Evolutionary conservation across 1,140 invertebrate genomes (phyloP).

Genomic region (Microplitis demolitor): DNA sequence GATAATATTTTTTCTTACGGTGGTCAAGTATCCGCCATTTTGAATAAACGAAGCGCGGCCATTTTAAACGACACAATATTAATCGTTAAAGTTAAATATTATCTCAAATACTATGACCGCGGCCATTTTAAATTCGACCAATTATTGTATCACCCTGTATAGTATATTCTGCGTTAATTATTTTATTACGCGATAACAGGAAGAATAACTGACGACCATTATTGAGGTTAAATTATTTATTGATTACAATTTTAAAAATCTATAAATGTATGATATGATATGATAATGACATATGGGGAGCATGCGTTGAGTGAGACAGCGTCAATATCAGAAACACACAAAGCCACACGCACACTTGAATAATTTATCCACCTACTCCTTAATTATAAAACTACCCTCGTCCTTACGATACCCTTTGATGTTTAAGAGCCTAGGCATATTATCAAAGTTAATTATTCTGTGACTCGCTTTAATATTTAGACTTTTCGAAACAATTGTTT

Average conservation of each 20-base stretch:
- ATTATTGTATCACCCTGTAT: slow-evolving; percentile 23
- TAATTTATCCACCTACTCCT: neutral
- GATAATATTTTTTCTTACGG: too few relatives aligned
- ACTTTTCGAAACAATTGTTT: neutral
- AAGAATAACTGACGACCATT: neutral
- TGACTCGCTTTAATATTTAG: slow-evolving; percentile 1
- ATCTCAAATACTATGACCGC: neutral
- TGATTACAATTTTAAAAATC: neutral
- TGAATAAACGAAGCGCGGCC: too few relatives aligned
- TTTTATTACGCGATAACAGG: neutral
- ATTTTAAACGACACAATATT: neutral
- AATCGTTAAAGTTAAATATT: neutral
- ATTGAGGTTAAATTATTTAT: neutral
- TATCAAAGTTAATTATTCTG: neutral
- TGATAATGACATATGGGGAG: neutral
- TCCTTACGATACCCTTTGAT: neutral
- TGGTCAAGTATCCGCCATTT: too few relatives aligned
- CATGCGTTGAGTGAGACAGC: neutral
- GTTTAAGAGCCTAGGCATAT: neutral
- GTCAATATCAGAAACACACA: slow-evolving; percentile 18
- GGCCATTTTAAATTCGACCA: slow-evolving; percentile 12
- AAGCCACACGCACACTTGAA: slow-evolving; percentile 3
- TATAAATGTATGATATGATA: neutral
- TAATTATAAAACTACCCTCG: neutral
- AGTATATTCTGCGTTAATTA: neutral